phyloP scores from a whole-genome alignment of 2,113 vertebrate species.

The Corapipo altera region DNA sequence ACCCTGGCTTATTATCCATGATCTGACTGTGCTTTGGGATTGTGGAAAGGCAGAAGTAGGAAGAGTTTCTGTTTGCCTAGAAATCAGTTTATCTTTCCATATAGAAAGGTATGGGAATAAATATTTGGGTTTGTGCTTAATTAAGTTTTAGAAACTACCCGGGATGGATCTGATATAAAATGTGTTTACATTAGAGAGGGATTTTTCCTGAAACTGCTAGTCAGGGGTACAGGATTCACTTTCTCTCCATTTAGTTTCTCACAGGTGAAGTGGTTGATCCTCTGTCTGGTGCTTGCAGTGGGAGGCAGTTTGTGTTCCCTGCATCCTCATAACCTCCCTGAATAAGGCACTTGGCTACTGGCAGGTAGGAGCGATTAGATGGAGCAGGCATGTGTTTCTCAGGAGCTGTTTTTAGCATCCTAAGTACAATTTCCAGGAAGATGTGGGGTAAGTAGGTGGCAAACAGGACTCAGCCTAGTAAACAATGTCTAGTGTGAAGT shows the following conservation, averaged over 20 bases:
- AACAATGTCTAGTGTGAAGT: not conserved
- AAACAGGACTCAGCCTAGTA: slow-evolving; percentile 1
- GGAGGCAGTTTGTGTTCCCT: not conserved
- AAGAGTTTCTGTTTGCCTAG: not conserved
- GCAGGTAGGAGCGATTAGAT: not conserved
- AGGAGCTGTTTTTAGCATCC: slow-evolving; percentile 21
- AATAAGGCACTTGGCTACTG: not conserved
- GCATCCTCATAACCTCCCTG: not conserved
- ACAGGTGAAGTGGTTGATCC: not conserved
- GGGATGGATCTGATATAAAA: not conserved
- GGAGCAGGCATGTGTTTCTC: not conserved
- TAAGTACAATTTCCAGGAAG: slow-evolving; percentile 25
- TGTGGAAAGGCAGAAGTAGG: not conserved
- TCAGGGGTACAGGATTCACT: not conserved
- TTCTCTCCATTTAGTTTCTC: not conserved
- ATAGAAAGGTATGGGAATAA: not conserved
- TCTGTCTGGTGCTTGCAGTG: not conserved
- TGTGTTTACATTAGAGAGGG: not conserved
- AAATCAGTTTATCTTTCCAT: not conserved
- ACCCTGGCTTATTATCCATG: not conserved
- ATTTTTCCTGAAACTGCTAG: not conserved
- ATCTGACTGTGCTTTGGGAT: not conserved
- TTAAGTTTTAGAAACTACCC: not conserved
- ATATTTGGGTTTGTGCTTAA: not conserved
- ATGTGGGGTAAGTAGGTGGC: not conserved